phyloP scores from a whole-genome alignment of 2,888 invertebrate species.

The Helleia helle region DNA sequence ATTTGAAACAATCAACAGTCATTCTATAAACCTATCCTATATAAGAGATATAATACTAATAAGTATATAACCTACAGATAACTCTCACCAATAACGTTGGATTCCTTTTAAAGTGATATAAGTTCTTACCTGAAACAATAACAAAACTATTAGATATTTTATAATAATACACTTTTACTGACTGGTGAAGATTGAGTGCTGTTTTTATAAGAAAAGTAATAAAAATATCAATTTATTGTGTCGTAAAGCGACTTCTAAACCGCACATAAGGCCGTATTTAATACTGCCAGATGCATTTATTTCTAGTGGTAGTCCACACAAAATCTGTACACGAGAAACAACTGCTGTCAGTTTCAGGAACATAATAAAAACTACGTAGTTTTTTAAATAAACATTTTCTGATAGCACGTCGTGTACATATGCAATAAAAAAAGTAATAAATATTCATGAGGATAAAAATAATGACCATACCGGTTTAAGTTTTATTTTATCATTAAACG shows the following conservation, averaged over 20 bases:
- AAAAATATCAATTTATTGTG: not conserved
- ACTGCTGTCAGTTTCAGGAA: not conserved
- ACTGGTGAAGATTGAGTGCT: not conserved
- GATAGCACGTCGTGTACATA: not conserved
- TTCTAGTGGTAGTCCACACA: not conserved
- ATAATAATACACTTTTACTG: not conserved
- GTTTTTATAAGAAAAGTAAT: not conserved
- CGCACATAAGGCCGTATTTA: not conserved
- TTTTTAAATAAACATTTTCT: not conserved
- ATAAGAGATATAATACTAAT: no score
- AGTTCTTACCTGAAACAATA: conserved; percentile 18
- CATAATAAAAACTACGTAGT: not conserved
- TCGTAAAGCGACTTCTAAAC: not conserved
- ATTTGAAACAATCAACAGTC: no score
- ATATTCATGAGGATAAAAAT: conserved; percentile 1
- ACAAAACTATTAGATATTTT: not conserved
- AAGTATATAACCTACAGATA: no score
- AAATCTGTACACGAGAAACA: not conserved
- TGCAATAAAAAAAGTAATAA: not conserved
- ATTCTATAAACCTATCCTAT: no score
- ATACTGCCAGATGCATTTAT: not conserved
- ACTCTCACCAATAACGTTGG: no score
- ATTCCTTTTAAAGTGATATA: not conserved
- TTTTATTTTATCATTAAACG: not conserved
- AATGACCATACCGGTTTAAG: not conserved